Evolutionary conservation across 2,113 vertebrate genomes (phyloP).

Genomic region (Ceyx cyanopectus): DNA sequence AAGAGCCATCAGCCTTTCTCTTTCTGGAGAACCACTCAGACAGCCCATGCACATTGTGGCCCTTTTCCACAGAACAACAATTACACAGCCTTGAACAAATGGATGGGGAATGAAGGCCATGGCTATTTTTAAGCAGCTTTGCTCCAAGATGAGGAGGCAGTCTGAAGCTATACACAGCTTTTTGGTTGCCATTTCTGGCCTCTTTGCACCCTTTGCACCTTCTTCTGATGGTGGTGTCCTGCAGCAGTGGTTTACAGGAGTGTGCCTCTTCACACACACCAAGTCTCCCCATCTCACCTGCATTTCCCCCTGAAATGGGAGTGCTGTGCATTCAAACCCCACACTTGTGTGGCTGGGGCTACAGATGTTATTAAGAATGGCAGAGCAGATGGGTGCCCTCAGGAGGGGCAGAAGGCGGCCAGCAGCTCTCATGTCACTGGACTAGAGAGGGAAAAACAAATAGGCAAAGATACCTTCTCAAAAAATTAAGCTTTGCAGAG

Average conservation of each 20-base stretch:
- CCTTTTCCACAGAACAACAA: not conserved
- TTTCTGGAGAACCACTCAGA: not conserved
- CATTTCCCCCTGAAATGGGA: not conserved
- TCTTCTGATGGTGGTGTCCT: not conserved
- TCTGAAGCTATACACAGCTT: not conserved
- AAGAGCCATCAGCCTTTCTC: not conserved
- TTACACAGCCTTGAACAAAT: not conserved
- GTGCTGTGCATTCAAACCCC: not conserved
- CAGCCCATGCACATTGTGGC: too few relatives aligned
- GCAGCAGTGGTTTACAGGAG: accelerated
- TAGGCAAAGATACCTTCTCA: not conserved
- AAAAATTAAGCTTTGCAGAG: not conserved
- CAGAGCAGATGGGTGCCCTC: not conserved
- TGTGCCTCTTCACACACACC: not conserved
- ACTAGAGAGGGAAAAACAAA: accelerated
- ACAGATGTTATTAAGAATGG: not conserved
- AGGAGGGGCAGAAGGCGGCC: not conserved
- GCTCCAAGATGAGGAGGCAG: not conserved
- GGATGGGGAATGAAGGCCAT: not conserved
- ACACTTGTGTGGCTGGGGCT: accelerated
- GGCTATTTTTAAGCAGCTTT: not conserved
- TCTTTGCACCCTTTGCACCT: not conserved
- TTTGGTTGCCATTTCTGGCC: not conserved
- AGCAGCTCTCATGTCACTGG: not conserved
- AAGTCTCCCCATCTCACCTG: not conserved